Base-by-base conservation (phyloP, 2,797 vertebrate genomes). In the Typhlichthys eigenmanni region DNA sequence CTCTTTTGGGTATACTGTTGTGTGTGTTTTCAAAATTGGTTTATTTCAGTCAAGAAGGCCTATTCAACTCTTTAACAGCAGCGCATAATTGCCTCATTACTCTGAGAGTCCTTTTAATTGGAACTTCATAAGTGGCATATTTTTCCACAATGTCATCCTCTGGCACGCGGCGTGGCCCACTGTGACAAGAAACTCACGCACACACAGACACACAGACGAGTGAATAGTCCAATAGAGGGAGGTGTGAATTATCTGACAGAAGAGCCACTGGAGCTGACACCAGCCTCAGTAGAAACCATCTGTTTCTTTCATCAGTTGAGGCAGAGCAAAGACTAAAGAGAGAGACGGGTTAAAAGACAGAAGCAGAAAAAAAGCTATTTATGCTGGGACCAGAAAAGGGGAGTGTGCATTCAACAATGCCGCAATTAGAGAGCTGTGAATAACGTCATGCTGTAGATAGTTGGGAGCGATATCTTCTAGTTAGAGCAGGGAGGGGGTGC, bases 211-310 rank as follows among this genome's bases (percentile, higher is more conserved):
- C 79, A 75, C 83, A 86, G 88, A 84, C 75, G 80, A 88, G 83
- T 78, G 83, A 82, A 62, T 67, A 60, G 69, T 76, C 72, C 73
- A 85, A 85, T 77, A 69, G 83, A 78, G 79, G 80, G 84, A 92
- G 88, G 90, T 92, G 91, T 91, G 90, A 93, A 92, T 89, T 88
- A 92, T 91, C 89, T 92, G 89, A 91, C 88, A 88, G 90, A 82
- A 81, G 86, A 91, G 86, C 91, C 88, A 69, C 87, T 78, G 85
- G 86, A 89, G 88, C 84, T 87, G 89, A 91, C 90, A 91, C 79
- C 76, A 91, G 82, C 85, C 88, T 78, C 83, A 70, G 83, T 84
- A 85, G 81, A 80, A 87, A 89, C 91, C 92, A 94, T 93, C 92
- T 93, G 92, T 83, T 93, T 86, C 87, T 84, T 90, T 92, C 91